Evolutionary conservation across 2,888 invertebrate species (phyloP).

Genomic region (Drosophila subquinaria): DNA sequence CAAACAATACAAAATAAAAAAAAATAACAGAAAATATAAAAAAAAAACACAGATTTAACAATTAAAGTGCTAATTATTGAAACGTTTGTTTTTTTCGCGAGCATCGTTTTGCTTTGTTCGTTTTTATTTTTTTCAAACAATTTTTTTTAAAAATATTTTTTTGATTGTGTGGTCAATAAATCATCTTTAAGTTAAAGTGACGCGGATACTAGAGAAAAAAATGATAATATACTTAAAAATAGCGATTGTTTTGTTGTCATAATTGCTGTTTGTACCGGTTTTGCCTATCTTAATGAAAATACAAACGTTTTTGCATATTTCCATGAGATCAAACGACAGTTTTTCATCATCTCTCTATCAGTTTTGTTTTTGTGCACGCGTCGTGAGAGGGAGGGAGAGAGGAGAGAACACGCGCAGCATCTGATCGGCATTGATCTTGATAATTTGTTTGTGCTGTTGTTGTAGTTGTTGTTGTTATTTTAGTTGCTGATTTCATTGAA

Average conservation of each 20-base stretch:
- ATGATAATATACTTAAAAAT: slow-evolving; percentile 13
- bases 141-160: slow-evolving; percentile 33
- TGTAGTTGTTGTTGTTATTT: slow-evolving; percentile 10
- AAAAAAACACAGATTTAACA: slow-evolving; percentile 11
- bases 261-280: slow-evolving; percentile 24
- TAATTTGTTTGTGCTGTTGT: slow-evolving; percentile 13
- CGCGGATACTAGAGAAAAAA: slow-evolving; percentile 25
- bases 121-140: background rate
- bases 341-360: background rate
- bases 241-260: slow-evolving; percentile 20
- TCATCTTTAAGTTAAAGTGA: slow-evolving; percentile 59
- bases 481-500: slow-evolving; percentile 26
- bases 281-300: slow-evolving; percentile 22
- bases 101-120: slow-evolving; percentile 20
- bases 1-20: slow-evolving; percentile 19
- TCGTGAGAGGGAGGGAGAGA: background rate
- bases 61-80: slow-evolving; percentile 25
- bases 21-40: slow-evolving; percentile 2
- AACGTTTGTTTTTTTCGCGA: slow-evolving; percentile 9
- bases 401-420: slow-evolving; percentile 10
- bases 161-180: slow-evolving; percentile 61
- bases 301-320: slow-evolving; percentile 35
- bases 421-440: slow-evolving; percentile 44
- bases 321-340: slow-evolving; percentile 14
- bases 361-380: slow-evolving; percentile 8